Evolutionary conservation across 2,113 vertebrate genomes (phyloP).

Genomic region (Dasyprocta punctata): DNA sequence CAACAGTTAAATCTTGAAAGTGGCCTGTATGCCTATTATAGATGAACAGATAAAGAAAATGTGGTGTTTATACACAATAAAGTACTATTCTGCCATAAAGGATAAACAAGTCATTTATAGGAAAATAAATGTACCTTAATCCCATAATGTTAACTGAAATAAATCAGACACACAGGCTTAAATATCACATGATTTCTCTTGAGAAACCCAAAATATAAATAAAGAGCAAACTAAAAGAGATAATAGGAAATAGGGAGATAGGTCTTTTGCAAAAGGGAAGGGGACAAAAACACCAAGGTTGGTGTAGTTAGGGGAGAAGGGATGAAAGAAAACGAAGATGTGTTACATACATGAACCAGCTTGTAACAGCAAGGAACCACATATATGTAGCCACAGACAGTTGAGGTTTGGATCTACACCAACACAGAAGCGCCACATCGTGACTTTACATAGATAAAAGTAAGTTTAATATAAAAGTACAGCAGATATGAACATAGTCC

Average conservation of each 20-base stretch:
- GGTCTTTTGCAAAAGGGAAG: no score
- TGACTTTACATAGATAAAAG: neutral
- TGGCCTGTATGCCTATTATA: neutral
- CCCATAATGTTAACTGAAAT: neutral
- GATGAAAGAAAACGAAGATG: neutral
- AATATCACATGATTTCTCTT: neutral
- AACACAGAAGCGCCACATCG: neutral
- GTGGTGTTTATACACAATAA: neutral
- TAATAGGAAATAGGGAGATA: neutral
- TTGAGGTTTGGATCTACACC: neutral
- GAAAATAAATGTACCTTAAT: no score
- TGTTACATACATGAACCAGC: neutral
- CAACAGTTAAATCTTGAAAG: neutral
- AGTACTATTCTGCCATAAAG: neutral
- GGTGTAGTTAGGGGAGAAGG: neutral
- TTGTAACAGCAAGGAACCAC: neutral
- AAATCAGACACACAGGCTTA: neutral
- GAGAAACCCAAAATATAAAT: neutral
- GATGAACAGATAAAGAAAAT: neutral
- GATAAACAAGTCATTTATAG: neutral
- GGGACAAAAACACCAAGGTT: neutral
- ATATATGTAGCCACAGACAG: neutral
- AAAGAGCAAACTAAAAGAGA: neutral
- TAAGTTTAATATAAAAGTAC: neutral
- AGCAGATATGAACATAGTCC: neutral